Percentiles rank a stretch among this genome's conserved stretches.
Evolutionary conservation across 2,888 invertebrate species (phyloP).

Genomic region (Microctonus brassicae): DNA sequence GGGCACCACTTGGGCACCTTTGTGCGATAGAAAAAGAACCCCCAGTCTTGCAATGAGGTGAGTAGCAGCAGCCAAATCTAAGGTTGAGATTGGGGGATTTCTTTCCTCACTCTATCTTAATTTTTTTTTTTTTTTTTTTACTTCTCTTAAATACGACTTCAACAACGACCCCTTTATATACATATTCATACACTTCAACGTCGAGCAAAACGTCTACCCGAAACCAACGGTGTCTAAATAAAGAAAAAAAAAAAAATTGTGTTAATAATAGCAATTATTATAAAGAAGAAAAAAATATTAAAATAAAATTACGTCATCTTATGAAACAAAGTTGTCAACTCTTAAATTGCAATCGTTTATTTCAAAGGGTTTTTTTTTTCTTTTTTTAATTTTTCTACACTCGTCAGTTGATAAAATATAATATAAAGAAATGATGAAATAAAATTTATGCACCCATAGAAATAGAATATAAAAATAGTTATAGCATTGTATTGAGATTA

Average conservation of each 20-base stretch:
- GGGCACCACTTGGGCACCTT: conserved; percentile 49
- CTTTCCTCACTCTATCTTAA: conserved; percentile 18
- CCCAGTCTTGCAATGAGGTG: conserved; percentile 54
- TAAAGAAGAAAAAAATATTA: not conserved
- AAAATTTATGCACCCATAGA: not conserved
- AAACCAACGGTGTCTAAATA: not conserved
- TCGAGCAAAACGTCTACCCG: not conserved
- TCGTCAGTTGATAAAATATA: too few relatives aligned
- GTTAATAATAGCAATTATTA: too few relatives aligned
- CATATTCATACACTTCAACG: not conserved
- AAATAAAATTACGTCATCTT: not conserved
- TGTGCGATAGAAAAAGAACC: conserved; percentile 51
- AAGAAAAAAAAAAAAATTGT: not conserved
- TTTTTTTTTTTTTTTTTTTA: conserved; percentile 49
- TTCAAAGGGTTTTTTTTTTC: not conserved
- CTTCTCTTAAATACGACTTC: conserved; percentile 41
- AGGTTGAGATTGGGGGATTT: conserved; percentile 47
- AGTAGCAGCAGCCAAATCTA: conserved; percentile 29
- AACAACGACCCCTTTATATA: conserved; percentile 14
- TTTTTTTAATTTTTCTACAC: too few relatives aligned
- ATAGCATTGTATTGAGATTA: not conserved
- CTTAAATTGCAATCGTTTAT: not conserved
- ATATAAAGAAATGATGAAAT: too few relatives aligned
- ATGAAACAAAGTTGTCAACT: not conserved
- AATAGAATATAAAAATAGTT: conserved; percentile 9